Evolutionary conservation across 2,113 vertebrate species (phyloP), one percentile per base, ranked within the genome.

Genomic region (human): DNA sequence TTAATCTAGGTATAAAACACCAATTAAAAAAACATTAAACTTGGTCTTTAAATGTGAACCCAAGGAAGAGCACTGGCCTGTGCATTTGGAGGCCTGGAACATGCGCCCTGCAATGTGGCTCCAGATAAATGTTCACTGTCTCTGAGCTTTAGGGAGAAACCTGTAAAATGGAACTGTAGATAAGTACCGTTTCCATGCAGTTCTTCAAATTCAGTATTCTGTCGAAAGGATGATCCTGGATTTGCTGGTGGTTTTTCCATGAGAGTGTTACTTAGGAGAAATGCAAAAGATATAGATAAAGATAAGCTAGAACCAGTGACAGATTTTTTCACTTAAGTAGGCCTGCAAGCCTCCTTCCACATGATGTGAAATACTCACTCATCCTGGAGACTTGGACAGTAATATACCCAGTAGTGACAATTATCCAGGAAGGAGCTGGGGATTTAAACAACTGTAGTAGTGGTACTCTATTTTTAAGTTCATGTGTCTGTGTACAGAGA

Each of bases 41-140:
- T 68, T 10, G 13, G 55, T 45, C 48, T 97, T 92, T 84, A 81
- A 94, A 22, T 40, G 16, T 68, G 43, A 81, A 78, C 55, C 57
- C 18, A 85, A 45, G 30, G n/a, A 61, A 35, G 81, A 79, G 3
- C 27, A 20, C 17, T 4, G 57, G 32, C 92, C 78, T 81, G 0
- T 43, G 52, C 64, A 20, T 73, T 20, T 59, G 79, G 38, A 86
- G 25, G 57, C 50, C 66, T 66, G 68, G 73, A 66, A 8, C 76
- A 38, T 89, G 16, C n/a, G 61, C 3, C 22, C 43, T 85, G 35
- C 66, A 43, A 0, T 25, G 30, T 79, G 76, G 38, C 75, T 96
- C 32, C 14, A 40, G 4, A 70, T 40, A 52, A 80, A 35, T 5
- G 57, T 52, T 25, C 32, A 4, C 38, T 40, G 4, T 68, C 32